Conservation (phyloP, 2,113 vertebrate species). For the Microtus oregoni region DNA sequence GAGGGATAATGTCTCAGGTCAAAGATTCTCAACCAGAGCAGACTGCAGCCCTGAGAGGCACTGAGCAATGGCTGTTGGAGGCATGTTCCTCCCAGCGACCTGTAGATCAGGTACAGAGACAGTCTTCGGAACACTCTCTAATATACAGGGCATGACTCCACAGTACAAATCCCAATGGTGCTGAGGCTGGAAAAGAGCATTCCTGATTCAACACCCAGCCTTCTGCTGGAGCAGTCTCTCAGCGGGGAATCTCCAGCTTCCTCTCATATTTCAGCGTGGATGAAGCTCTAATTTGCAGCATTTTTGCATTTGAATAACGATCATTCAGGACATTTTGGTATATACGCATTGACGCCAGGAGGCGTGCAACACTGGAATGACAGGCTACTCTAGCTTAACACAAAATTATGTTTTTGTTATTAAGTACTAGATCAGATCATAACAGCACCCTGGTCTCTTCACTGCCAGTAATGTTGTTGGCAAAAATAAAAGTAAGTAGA, state of each 20-base stretch:
- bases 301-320: conserved; percentile 11
- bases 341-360: neutral
- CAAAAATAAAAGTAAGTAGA: neutral
- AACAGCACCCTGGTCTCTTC: neutral
- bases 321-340: neutral
- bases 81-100: neutral
- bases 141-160: neutral
- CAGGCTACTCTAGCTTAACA: neutral
- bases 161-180: neutral
- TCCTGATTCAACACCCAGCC: neutral
- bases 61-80: neutral
- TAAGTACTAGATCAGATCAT: neutral
- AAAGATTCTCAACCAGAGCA: neutral
- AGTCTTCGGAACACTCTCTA: neutral
- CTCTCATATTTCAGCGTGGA: neutral
- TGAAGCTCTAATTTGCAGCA: neutral
- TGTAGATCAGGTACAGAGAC: neutral
- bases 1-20: neutral
- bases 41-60: neutral
- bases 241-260: neutral
- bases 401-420: conserved; percentile 37
- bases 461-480: neutral
- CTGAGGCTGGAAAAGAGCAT: neutral
- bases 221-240: neutral
- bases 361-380: neutral